Base-by-base conservation (phyloP, 2,888 invertebrate species). In the Aphidoletes aphidimyza region DNA sequence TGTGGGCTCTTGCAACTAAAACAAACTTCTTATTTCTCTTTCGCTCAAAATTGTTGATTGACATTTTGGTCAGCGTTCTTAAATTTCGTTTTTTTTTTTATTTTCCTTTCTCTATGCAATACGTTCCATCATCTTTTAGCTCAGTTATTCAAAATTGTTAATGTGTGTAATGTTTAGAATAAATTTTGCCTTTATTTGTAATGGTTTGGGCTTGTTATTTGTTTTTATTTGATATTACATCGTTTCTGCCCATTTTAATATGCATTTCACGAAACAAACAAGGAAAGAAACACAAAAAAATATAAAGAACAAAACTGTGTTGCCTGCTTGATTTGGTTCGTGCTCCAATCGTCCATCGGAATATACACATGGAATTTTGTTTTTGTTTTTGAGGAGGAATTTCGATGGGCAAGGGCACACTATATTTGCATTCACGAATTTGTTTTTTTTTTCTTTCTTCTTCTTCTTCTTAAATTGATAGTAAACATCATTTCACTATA, bases 401-500 rank as follows among this genome's bases (percentile, higher is more conserved):
- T 54, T 54, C 54, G 54, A 54, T 54, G 54, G 47, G 17, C 69
- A 69, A 69, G 34, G 17, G 69, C 54, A 54, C 69, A 30, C 34
- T 69, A 54, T n/a, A n/a, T n/a, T 26, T 54, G 69, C 69, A 30
- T 69, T 34, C 14, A 69, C 34, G 69, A 34, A 39, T 8, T 39
- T 39, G 6, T 39, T 39, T 39, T 39, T 11, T 39, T 39, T 11
- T 39, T 39, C 39, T 39, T 39, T 39, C 39, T 39, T 39, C 39
- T 39, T 39, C 39, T 54, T 47, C 19, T 26, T 69, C 69, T 69
- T 69, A 34, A 69, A 69, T 14, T 69, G 69, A 81, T 81, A 81
- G 81, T 81, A 37, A 81, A 81, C 37, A 69, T 69, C 69, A 69
- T 69, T 69, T 69, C 36, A 69, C 69, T 69, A 69, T 81, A 81